Evolutionary conservation across 2,888 invertebrate species (phyloP).

Genomic region (Platypus cylindrus): DNA sequence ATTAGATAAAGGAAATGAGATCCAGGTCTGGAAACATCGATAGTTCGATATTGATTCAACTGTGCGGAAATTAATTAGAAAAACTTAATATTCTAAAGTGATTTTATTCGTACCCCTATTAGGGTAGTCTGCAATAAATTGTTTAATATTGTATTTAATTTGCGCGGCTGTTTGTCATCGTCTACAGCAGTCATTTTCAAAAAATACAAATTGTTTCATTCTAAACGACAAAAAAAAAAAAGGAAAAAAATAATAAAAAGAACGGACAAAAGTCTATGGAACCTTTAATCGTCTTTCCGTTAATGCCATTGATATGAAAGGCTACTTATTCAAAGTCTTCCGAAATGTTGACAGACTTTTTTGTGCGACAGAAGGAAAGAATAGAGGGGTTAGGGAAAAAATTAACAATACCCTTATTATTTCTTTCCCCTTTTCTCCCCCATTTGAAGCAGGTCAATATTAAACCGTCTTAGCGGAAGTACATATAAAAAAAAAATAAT

Average conservation of each 20-base stretch:
- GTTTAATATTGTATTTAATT: no score
- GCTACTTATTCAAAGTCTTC: conserved; percentile 17
- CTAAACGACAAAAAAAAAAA: no score
- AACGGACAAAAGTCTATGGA: conserved; percentile 4
- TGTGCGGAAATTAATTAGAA: no score
- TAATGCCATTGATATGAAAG: conserved; percentile 16
- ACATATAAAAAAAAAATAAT: conserved; percentile 23
- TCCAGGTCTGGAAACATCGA: no score
- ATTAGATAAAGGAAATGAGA: no score
- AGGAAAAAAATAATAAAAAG: conserved; percentile 1
- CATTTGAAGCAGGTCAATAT: conserved; percentile 17
- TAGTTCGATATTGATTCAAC: no score
- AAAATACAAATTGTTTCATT: no score
- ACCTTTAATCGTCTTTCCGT: conserved; percentile 10
- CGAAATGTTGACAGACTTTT: conserved; percentile 18
- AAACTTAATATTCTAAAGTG: no score
- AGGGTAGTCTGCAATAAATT: no score
- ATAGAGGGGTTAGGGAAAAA: conserved; percentile 14
- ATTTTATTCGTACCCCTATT: no score
- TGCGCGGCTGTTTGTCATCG: no score
- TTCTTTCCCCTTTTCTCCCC: conserved; percentile 14
- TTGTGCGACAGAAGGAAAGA: conserved; percentile 10
- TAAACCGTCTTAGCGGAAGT: conserved; percentile 20
- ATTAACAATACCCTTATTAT: conserved; percentile 19
- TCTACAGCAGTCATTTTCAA: no score